phyloP scores from a whole-genome alignment of 2,797 vertebrate genomes.

The Apodemus agrarius region DNA sequence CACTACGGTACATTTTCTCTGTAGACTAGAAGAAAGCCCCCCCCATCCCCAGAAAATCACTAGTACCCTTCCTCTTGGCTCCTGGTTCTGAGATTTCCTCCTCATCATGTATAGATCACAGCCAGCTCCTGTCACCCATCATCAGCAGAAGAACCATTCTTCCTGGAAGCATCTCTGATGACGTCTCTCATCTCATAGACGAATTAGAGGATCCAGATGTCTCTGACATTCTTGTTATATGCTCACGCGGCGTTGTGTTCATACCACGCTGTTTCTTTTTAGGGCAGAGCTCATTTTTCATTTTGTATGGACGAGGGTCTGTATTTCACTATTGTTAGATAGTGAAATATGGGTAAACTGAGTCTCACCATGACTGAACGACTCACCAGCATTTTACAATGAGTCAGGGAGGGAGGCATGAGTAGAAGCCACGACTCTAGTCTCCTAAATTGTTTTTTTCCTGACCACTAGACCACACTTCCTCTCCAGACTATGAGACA shows the following conservation, averaged over 20 bases:
- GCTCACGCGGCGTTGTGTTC: not conserved
- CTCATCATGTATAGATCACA: not conserved
- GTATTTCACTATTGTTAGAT: not conserved
- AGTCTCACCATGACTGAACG: slow-evolving; percentile 32
- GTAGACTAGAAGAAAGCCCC: not conserved
- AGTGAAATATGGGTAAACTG: slow-evolving; percentile 61
- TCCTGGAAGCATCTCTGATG: not conserved
- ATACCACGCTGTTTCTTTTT: not conserved
- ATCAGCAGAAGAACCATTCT: not conserved
- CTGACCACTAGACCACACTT: slow-evolving; percentile 82
- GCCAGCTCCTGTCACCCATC: not conserved
- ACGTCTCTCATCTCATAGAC: not conserved
- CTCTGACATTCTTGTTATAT: not conserved
- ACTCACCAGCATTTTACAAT: slow-evolving; percentile 31
- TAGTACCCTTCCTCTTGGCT: not conserved
- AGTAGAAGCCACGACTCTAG: slow-evolving; percentile 69
- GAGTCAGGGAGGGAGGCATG: slow-evolving; percentile 71
- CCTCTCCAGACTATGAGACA: slow-evolving; percentile 83
- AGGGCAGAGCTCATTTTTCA: not conserved
- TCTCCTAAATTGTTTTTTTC: slow-evolving; percentile 73
- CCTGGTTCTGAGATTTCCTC: slow-evolving; percentile 1
- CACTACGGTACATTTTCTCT: not conserved
- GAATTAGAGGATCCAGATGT: not conserved
- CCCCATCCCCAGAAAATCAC: not conserved
- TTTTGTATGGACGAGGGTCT: slow-evolving; percentile 2